Evolutionary conservation across 2,797 vertebrate species (phyloP).

Genomic region (Gastrophryne carolinensis): DNA sequence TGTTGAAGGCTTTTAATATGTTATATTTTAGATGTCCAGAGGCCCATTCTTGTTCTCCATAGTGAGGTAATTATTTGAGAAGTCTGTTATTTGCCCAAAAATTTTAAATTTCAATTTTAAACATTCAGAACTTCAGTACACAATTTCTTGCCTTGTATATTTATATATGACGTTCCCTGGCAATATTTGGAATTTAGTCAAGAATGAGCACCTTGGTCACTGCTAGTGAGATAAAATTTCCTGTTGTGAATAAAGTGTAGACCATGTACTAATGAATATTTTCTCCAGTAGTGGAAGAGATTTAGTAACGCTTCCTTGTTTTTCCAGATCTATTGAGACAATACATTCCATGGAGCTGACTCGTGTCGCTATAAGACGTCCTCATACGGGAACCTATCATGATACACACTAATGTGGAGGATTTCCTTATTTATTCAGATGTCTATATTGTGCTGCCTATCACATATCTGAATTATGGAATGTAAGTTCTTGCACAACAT

Average conservation of each 20-base stretch:
- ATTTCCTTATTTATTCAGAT: conserved; percentile 48
- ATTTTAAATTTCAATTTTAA: too few species aligned
- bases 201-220: background rate
- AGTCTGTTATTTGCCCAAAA: too few species aligned
- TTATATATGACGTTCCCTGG: background rate
- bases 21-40: too few species aligned
- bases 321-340: conserved; percentile 21
- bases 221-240: background rate
- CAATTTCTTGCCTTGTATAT: too few species aligned
- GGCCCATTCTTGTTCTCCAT: too few species aligned
- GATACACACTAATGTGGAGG: conserved; percentile 32
- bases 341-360: conserved; percentile 43
- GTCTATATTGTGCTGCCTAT: conserved; percentile 28
- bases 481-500: background rate
- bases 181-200: conserved; percentile 8
- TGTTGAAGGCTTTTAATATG: too few species aligned
- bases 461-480: conserved; percentile 22
- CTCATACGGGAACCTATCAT: conserved; percentile 29
- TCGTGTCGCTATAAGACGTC: conserved; percentile 15
- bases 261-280: conserved; percentile 12
- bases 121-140: too few species aligned
- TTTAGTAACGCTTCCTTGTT: conserved; percentile 19
- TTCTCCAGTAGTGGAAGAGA: background rate
- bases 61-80: too few species aligned
- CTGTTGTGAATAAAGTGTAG: conserved; percentile 9